Base-by-base conservation (phyloP, 2,888 invertebrate genomes). In the Ecliptopera silaceata region DNA sequence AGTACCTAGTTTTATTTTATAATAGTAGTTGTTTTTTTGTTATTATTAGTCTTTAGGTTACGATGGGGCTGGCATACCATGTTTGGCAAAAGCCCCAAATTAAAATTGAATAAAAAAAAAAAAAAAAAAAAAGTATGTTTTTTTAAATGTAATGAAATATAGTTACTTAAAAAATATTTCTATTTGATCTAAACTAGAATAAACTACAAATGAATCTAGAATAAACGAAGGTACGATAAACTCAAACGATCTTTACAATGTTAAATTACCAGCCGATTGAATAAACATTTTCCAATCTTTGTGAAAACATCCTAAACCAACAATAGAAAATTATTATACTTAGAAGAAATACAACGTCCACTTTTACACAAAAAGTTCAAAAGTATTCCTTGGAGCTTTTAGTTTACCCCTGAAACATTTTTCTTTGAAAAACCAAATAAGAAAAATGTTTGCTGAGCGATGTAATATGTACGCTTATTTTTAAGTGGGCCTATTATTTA, bases 251-350 rank as follows among this genome's bases (percentile, higher is more conserved):
- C 26, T 26, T 26, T 26, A 26, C 38, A 11, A 34, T 13, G 18
- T 38, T 15, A 15, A 29, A 43, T 29, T 43, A 10, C 4, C 5
- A 17, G 29, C 29, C 15, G 11, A 15, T 43, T 43, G 29, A 31
- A 29, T 17, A 29, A 31, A 44, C n/a, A 18, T 31, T 17, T 31
- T 17, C 31, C 31, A 44, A 44, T 43, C 39, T 41, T 41, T 20
- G 20, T 18, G 39, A 41, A 41, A 41, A 41, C 20, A 31, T 44
- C 44, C 31, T 17, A 44, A 44, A 4, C 11, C 31, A 44, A 44
- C 31, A 44, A 44, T 8, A 42, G 42, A 12, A 42, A 13, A 26
- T 22, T 34, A 34, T 34, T 34, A 34, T 13, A 15, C 26, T 26
- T 4, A 15, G 15, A 32, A 20, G 32, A 34, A 34, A 15, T 34